phyloP scores from a whole-genome alignment of 2,797 vertebrate genomes.

The Semaprochilodus insignis region DNA sequence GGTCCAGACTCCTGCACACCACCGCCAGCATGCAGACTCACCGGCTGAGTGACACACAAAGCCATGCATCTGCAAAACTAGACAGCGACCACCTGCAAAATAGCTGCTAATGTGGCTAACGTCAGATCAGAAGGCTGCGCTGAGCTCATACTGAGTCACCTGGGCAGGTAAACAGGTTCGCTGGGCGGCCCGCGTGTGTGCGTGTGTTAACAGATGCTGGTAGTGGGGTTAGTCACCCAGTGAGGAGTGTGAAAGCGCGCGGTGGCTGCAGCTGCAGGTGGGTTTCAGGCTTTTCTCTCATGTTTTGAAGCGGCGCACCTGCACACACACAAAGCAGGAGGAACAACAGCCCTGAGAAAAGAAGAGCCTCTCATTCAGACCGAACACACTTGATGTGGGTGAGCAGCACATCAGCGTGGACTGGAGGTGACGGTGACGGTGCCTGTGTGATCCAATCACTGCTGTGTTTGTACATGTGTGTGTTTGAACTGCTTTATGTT shows the following conservation, averaged over 20 bases:
- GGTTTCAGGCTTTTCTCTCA: conserved; percentile 7
- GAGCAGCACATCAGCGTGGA: no score
- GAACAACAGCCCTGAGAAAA: not conserved
- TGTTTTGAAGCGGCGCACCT: conserved; percentile 48
- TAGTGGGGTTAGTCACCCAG: not conserved
- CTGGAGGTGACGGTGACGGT: no score
- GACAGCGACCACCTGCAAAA: not conserved
- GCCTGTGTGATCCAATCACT: no score
- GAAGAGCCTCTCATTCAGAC: no score
- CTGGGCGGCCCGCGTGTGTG: not conserved
- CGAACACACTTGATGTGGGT: no score
- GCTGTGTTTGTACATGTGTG: no score
- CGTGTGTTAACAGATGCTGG: not conserved
- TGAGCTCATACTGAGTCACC: not conserved
- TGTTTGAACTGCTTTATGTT: no score
- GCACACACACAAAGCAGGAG: conserved; percentile 36
- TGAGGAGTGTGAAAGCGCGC: no score
- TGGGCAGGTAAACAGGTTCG: not conserved
- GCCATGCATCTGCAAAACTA: not conserved
- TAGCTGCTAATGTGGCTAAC: not conserved
- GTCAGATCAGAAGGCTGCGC: not conserved
- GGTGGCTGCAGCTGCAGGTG: conserved; percentile 30
- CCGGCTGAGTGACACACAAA: not conserved
- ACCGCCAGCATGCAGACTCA: not conserved
- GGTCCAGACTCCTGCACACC: no score